A percentile compares a stretch with the other conserved stretches of the same genome.
Conservation (phyloP, 2,888 invertebrate genomes). For the Netelia melanura region DNA sequence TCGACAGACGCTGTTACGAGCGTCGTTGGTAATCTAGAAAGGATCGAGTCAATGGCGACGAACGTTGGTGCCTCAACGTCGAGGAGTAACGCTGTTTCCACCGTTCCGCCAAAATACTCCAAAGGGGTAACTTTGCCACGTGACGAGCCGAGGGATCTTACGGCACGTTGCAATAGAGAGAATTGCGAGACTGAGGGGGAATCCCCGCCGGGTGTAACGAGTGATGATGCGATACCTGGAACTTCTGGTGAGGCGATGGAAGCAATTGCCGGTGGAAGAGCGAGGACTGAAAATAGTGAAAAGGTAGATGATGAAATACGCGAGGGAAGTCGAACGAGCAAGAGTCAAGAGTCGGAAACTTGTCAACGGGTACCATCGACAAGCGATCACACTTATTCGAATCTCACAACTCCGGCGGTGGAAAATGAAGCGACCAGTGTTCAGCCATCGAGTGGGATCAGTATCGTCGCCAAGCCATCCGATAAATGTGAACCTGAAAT, state of each 20-base stretch:
- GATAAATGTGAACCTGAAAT: neutral
- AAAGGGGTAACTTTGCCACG: conserved; percentile 76
- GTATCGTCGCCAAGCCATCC: conserved; percentile 62
- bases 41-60: neutral
- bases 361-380: conserved; percentile 14
- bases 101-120: conserved; percentile 71
- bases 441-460: conserved; percentile 73
- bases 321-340: neutral
- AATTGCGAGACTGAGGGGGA: conserved; percentile 68
- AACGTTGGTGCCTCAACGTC: conserved; percentile 33
- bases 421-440: conserved; percentile 44
- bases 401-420: conserved; percentile 58
- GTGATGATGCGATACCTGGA: conserved; percentile 50
- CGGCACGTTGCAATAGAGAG: conserved; percentile 76
- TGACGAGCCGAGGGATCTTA: conserved; percentile 71
- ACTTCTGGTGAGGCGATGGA: conserved; percentile 66
- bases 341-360: conserved; percentile 21
- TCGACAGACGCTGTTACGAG: neutral
- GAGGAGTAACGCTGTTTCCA: neutral
- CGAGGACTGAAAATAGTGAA: conserved; percentile 17
- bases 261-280: conserved; percentile 20
- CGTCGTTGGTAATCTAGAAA: neutral
- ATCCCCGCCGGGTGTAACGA: conserved; percentile 1
- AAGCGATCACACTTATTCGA: conserved; percentile 78
- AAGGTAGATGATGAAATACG: neutral